A percentile compares a stretch with the other conserved stretches of the same genome.
Evolutionary conservation across 2,113 vertebrate genomes (phyloP).

Genomic region (Gadus macrocephalus): DNA sequence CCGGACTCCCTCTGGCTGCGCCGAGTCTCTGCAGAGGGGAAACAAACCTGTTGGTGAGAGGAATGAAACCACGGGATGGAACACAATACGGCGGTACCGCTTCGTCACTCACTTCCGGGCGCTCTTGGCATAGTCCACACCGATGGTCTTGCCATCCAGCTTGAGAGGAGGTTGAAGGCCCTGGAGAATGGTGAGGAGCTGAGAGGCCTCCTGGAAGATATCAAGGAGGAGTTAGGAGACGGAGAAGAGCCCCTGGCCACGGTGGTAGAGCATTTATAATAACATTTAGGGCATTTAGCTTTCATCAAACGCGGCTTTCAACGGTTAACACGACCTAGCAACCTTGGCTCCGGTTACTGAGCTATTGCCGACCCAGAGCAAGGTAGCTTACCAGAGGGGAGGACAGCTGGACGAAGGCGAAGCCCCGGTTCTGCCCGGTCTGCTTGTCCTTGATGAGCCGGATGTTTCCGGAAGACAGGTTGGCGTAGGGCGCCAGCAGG

Average conservation of each 20-base stretch:
- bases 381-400: constrained; percentile 79
- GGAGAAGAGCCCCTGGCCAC: background rate
- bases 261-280: background rate
- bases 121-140: constrained; percentile 94
- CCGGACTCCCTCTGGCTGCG: constrained; percentile 83
- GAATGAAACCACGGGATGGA: too few relatives aligned
- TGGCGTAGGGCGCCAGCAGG: constrained; percentile 84
- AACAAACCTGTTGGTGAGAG: too few relatives aligned
- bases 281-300: background rate
- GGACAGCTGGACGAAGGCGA: constrained; percentile 90
- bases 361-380: too few relatives aligned
- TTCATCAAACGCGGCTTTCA: too few relatives aligned
- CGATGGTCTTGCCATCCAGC: constrained; percentile 92
- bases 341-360: too few relatives aligned
- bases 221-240: constrained; percentile 7
- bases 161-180: constrained; percentile 90
- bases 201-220: constrained; percentile 84
- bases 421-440: constrained; percentile 90
- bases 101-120: constrained; percentile 85
- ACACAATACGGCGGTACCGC: background rate
- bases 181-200: constrained; percentile 88
- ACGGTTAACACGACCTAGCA: too few relatives aligned
- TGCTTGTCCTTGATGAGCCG: constrained; percentile 96
- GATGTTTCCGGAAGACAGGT: constrained; percentile 86
- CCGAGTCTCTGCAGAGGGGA: constrained; percentile 75